These are phyloP conservation scores for Pogoniulus pusillus DNA, from an alignment of 2,797 vertebrate genomes.

Conservation along the genomic window DNA sequence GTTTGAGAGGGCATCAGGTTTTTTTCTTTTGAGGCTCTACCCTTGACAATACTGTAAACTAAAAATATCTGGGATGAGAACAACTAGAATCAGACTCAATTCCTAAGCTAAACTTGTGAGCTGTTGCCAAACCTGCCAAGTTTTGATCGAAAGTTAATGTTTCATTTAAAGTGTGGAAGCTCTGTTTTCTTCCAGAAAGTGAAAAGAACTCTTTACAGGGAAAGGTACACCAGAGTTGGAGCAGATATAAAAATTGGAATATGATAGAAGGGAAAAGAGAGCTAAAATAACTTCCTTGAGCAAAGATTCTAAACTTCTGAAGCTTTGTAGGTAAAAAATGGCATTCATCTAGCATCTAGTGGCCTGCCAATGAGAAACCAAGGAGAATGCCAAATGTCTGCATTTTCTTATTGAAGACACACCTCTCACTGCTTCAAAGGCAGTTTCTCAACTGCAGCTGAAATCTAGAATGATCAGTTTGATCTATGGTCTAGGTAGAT, in stretches of 20 bases:
- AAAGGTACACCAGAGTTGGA: not conserved
- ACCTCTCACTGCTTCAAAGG: not conserved
- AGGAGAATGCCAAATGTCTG: not conserved
- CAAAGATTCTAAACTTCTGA: not conserved
- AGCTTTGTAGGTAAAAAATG: not conserved
- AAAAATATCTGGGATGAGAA: not conserved
- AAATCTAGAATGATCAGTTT: slow-evolving; percentile 55
- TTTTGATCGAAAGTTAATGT: not conserved
- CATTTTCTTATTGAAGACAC: not conserved
- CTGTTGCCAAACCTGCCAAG: not conserved
- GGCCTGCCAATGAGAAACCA: not conserved
- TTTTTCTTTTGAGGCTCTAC: too few species aligned
- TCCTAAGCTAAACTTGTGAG: not conserved
- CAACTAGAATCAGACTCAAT: not conserved
- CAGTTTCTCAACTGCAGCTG: slow-evolving; percentile 1
- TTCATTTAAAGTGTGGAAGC: not conserved
- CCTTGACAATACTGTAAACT: not conserved
- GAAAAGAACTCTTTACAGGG: not conserved
- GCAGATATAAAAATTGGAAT: not conserved
- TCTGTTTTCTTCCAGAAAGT: not conserved
- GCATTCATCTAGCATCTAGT: not conserved
- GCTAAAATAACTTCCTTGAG: not conserved
- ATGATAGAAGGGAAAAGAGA: not conserved
- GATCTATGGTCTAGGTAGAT: slow-evolving; percentile 57
- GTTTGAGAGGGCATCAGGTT: too few species aligned